Conservation (phyloP, 2,797 vertebrate genomes). For the Cryptoprocta ferox region DNA sequence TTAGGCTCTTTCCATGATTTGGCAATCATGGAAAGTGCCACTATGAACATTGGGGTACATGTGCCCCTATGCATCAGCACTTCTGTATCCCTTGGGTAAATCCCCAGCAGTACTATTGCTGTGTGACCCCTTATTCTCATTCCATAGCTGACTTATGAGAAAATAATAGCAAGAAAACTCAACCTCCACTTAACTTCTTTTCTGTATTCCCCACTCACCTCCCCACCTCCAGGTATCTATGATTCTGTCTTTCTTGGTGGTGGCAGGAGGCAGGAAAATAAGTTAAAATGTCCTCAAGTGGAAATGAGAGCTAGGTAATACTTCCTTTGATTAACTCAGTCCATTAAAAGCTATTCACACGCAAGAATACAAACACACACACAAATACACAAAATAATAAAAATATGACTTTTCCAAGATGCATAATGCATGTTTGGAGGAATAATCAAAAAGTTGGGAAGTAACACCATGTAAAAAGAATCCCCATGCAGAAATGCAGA, state of each 20-base stretch:
- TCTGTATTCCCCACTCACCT: neutral
- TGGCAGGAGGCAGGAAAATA: neutral
- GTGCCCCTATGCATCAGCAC: too few relatives aligned
- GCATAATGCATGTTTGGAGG: neutral
- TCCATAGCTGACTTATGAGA: neutral
- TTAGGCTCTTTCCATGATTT: too few relatives aligned
- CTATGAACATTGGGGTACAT: too few relatives aligned
- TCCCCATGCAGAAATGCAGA: neutral
- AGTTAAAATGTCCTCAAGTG: neutral
- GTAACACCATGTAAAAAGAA: neutral
- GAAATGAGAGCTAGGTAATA: neutral
- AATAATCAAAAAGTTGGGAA: neutral
- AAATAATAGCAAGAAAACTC: neutral
- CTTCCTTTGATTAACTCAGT: neutral
- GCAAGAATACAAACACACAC: neutral
- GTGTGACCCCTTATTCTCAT: neutral
- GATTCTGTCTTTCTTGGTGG: neutral
- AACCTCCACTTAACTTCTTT: neutral
- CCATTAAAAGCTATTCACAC: slow-evolving; percentile 15
- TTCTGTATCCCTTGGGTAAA: too few relatives aligned
- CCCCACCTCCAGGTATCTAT: neutral
- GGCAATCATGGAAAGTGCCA: too few relatives aligned
- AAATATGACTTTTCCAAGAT: neutral
- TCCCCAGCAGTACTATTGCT: too few relatives aligned
- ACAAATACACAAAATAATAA: neutral